Conservation (phyloP, 2,113 vertebrate genomes). For the Notechis scutatus region DNA sequence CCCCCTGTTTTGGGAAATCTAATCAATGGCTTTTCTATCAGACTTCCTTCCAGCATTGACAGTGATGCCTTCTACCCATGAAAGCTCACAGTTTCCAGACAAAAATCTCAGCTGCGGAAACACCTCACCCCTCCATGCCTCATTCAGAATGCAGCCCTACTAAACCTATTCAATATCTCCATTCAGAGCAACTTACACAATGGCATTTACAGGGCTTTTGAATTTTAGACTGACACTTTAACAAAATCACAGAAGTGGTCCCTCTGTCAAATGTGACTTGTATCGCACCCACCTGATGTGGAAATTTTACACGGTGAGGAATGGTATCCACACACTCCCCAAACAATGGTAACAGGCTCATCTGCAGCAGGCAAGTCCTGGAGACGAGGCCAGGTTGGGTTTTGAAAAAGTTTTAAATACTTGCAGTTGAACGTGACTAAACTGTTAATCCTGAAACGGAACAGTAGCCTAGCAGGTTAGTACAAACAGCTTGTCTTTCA, state of each 20-base stretch:
- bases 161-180: not conserved
- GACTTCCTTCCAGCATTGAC: not conserved
- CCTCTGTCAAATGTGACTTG: not conserved
- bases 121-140: not conserved
- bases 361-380: not conserved
- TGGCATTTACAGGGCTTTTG: not conserved
- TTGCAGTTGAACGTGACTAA: not conserved
- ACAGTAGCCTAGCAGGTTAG: not conserved
- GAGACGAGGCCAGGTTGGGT: too few relatives aligned
- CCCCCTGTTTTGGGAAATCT: not conserved
- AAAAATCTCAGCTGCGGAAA: not conserved
- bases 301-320: not conserved
- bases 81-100: not conserved
- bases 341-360: not conserved
- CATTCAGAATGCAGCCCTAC: not conserved
- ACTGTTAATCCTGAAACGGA: not conserved
- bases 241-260: not conserved
- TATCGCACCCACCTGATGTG: not conserved
- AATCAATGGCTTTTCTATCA: not conserved
- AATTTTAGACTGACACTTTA: not conserved
- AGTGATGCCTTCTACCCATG: not conserved
- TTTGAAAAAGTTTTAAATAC: not conserved
- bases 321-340: not conserved
- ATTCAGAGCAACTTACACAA: not conserved
- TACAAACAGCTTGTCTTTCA: not conserved